Conservation (phyloP, 2,888 invertebrate species). For the Apodemia duryi region DNA sequence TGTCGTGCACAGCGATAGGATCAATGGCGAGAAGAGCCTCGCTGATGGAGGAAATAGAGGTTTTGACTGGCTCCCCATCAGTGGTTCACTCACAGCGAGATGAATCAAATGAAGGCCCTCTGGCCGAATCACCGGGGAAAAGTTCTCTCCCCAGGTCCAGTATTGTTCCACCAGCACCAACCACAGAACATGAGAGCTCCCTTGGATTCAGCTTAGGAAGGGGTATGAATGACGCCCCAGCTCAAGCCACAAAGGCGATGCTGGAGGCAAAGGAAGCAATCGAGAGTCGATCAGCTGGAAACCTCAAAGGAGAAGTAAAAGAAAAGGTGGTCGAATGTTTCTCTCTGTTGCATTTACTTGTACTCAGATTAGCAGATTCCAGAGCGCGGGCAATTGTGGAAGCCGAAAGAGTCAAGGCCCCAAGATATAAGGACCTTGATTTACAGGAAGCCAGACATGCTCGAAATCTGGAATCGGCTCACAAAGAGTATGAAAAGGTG, state of each 20-base stretch:
- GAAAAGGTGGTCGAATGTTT: background rate
- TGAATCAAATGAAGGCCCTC: too few relatives aligned
- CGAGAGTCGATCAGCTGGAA: background rate
- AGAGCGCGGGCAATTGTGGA: background rate
- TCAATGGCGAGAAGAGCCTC: too few relatives aligned
- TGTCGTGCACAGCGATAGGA: too few relatives aligned
- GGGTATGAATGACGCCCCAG: too few relatives aligned
- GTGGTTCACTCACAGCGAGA: too few relatives aligned
- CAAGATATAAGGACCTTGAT: background rate
- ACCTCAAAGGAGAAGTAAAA: background rate
- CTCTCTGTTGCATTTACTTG: background rate
- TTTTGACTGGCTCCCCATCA: too few relatives aligned
- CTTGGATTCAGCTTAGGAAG: too few relatives aligned
- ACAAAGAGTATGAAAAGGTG: background rate
- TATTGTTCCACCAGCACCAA: too few relatives aligned
- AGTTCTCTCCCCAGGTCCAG: too few relatives aligned
- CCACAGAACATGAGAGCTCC: too few relatives aligned
- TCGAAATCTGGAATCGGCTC: background rate
- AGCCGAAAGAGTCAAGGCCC: background rate
- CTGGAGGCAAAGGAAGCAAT: constrained; percentile 27
- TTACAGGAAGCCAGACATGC: background rate
- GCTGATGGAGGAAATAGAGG: too few relatives aligned
- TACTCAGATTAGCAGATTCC: background rate
- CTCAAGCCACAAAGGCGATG: constrained; percentile 17
- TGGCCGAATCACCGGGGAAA: too few relatives aligned